A percentile compares a stretch with the other conserved stretches of the same genome.
Evolutionary conservation across 2,113 vertebrate genomes (phyloP).

Genomic region (Paedocypris sp.): DNA sequence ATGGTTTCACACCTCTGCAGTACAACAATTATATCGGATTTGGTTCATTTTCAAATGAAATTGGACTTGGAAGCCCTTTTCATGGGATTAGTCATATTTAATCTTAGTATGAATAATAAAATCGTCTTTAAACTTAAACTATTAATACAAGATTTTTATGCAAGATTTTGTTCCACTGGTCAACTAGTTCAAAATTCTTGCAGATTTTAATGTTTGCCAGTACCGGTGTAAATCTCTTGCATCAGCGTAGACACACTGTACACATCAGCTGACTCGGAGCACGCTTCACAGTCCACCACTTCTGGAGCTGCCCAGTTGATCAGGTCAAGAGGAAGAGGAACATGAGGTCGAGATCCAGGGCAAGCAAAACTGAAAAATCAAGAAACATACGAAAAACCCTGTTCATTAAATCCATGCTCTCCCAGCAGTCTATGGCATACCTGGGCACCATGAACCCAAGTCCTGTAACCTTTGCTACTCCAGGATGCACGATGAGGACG

Average conservation of each 20-base stretch:
- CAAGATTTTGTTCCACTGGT: too few species aligned
- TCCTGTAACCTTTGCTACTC: slow-evolving; percentile 54
- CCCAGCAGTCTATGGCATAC: slow-evolving; percentile 19
- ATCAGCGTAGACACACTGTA: slow-evolving; percentile 59
- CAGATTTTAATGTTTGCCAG: not conserved
- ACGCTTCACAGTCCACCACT: slow-evolving; percentile 40
- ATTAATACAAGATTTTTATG: not conserved
- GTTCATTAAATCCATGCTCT: too few species aligned
- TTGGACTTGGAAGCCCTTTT: too few species aligned
- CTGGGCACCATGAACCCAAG: slow-evolving; percentile 51
- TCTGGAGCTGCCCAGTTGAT: slow-evolving; percentile 63
- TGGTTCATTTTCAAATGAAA: too few species aligned
- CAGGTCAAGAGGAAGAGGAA: slow-evolving; percentile 40
- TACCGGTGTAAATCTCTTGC: slow-evolving; percentile 61
- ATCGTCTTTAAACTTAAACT: not conserved
- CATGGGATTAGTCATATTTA: too few species aligned
- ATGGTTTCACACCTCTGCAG: too few species aligned
- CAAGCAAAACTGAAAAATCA: too few species aligned
- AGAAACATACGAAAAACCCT: too few species aligned
- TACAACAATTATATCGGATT: too few species aligned
- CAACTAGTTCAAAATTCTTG: not conserved
- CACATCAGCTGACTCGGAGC: slow-evolving; percentile 52
- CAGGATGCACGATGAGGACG: slow-evolving; percentile 50
- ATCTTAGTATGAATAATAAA: too few species aligned
- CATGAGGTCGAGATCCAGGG: not conserved